Conservation (phyloP, 1,140 invertebrate species). For the Stegodyphus mimosarum region DNA sequence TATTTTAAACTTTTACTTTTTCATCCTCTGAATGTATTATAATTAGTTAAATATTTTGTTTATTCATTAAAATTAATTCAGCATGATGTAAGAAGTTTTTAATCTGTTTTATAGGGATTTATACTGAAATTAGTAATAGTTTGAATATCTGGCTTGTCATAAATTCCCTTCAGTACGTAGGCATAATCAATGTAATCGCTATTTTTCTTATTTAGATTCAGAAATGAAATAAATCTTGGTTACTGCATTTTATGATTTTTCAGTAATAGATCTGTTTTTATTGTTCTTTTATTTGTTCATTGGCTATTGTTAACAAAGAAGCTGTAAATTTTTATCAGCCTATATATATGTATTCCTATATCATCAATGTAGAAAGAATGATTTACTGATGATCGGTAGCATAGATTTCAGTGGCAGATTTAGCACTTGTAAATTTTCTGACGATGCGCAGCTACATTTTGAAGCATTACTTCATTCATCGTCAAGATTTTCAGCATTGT, state of each 20-base stretch:
- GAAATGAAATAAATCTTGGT: not conserved
- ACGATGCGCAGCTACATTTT: conserved; percentile 1
- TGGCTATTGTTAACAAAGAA: not conserved
- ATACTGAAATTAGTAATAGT: no score
- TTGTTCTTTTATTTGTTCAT: not conserved
- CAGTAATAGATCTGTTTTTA: not conserved
- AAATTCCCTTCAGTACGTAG: no score
- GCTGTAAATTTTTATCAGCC: not conserved
- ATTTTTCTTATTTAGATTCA: not conserved
- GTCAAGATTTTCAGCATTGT: not conserved
- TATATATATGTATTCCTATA: conserved; percentile 34
- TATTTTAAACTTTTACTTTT: no score
- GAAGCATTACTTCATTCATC: not conserved
- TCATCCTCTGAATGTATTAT: no score
- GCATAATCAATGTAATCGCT: no score
- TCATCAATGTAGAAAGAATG: conserved; percentile 34
- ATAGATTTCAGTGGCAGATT: conserved; percentile 59
- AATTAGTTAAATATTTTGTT: no score
- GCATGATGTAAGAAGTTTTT: no score
- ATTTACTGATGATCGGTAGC: conserved; percentile 41
- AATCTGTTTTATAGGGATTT: no score
- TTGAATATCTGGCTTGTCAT: no score
- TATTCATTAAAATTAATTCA: no score
- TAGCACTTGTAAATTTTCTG: conserved; percentile 44
- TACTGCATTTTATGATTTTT: not conserved